Conservation (phyloP, 2,797 vertebrate species). For the Pachyuromys duprasi region DNA sequence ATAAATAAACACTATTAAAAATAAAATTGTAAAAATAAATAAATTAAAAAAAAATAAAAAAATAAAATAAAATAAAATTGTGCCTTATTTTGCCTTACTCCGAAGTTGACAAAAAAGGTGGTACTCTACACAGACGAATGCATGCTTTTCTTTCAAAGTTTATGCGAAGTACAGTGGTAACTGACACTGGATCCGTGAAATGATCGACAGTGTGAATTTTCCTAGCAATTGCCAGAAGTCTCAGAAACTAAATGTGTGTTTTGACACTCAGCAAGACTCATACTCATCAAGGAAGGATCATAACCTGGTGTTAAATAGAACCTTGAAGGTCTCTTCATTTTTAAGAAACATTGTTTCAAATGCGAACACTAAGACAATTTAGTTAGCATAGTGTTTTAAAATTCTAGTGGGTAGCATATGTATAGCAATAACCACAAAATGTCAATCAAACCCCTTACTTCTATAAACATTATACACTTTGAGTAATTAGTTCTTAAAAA, state of each 20-base stretch:
- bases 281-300: conserved; percentile 67
- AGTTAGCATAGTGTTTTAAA: not conserved
- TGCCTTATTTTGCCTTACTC: not conserved
- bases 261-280: conserved; percentile 72
- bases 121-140: not conserved
- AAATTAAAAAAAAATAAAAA: too few relatives aligned
- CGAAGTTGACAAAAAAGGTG: not conserved
- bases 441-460: not conserved
- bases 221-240: conserved; percentile 48
- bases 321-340: not conserved
- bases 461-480: not conserved
- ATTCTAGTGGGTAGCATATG: not conserved
- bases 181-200: not conserved
- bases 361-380: not conserved
- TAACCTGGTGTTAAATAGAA: not conserved
- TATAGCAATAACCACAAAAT: not conserved
- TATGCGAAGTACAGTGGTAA: not conserved
- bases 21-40: not conserved
- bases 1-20: conserved; percentile 36
- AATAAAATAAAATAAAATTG: too few relatives aligned
- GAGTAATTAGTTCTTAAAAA: not conserved
- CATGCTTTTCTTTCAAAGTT: not conserved
- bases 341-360: conserved; percentile 54
- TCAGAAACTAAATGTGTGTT: conserved; percentile 60
- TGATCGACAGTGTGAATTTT: conserved; percentile 70